A percentile compares a stretch with the other conserved stretches of the same genome.
These are phyloP conservation scores for Rhizomys pruinosus DNA, from an alignment of 2,113 vertebrate species.

Conservation along the genomic window DNA sequence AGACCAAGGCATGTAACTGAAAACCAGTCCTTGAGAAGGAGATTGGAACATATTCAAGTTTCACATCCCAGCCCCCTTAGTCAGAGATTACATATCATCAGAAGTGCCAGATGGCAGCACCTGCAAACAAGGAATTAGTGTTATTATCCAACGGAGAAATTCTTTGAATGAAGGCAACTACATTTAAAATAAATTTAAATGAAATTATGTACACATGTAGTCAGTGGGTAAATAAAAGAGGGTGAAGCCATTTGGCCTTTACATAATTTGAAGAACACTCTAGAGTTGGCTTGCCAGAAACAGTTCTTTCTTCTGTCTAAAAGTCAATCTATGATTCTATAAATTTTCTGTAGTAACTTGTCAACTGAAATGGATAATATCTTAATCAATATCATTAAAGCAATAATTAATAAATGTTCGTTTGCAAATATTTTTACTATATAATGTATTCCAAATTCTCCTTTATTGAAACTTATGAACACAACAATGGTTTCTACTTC, in stretches of 20 bases:
- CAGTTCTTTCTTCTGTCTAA: neutral
- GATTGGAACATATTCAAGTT: neutral
- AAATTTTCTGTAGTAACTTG: neutral
- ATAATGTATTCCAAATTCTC: neutral
- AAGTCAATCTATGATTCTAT: neutral
- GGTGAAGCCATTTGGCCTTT: neutral
- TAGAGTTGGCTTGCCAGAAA: neutral
- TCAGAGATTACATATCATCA: neutral
- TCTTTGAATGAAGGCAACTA: conserved; percentile 48
- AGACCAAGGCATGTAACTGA: neutral
- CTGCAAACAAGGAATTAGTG: conserved; percentile 14
- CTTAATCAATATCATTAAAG: neutral
- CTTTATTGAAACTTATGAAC: neutral
- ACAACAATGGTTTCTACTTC: neutral
- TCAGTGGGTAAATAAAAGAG: conserved; percentile 32
- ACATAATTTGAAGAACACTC: conserved; percentile 17
- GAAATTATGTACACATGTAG: neutral
- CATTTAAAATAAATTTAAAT: conserved; percentile 55
- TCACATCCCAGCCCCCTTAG: neutral
- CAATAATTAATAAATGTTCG: neutral
- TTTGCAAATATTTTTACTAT: neutral
- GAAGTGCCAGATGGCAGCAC: conserved; percentile 32
- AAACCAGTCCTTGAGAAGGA: neutral
- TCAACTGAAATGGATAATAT: neutral
- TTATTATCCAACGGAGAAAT: conserved; percentile 58